A percentile compares a stretch with the other conserved stretches of the same genome.
phyloP scores from a whole-genome alignment of 2,888 invertebrate genomes.

The Mythimna ferrago region DNA sequence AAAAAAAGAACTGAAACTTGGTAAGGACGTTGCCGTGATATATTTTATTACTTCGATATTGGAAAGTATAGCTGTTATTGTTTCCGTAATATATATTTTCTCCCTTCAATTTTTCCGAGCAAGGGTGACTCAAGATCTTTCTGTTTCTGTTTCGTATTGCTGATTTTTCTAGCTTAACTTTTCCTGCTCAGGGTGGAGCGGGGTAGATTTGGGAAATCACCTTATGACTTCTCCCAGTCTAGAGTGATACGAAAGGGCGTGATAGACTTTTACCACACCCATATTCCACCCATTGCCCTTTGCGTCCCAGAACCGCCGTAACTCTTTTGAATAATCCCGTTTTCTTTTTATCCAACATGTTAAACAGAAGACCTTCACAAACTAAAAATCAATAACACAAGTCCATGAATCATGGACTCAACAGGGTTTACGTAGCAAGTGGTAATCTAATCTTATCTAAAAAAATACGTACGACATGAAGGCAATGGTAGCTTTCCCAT shows the following conservation, averaged over 20 bases:
- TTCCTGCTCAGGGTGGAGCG: no score
- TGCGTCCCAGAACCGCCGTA: no score
- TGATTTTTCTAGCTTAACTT: background rate
- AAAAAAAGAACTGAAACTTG: background rate
- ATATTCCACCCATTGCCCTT: no score
- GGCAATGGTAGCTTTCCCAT: slow-evolving; percentile 14
- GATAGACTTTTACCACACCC: no score
- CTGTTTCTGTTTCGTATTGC: no score
- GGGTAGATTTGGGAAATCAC: no score
- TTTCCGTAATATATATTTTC: background rate
- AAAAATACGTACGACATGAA: slow-evolving; percentile 1
- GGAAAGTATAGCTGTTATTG: no score
- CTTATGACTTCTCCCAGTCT: no score
- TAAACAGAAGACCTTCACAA: background rate
- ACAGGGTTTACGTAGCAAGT: slow-evolving; percentile 12
- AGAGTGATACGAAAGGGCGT: no score
- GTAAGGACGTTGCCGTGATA: background rate
- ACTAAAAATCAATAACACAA: slow-evolving; percentile 34
- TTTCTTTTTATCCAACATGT: background rate
- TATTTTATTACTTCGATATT: slow-evolving; percentile 17
- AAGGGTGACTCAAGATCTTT: background rate
- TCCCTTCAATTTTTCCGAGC: background rate
- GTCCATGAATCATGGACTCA: slow-evolving; percentile 13
- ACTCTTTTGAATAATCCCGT: no score
- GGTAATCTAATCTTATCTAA: slow-evolving; percentile 40